phyloP scores from a whole-genome alignment of 2,888 invertebrate species.

The Clistopyga incitator region DNA sequence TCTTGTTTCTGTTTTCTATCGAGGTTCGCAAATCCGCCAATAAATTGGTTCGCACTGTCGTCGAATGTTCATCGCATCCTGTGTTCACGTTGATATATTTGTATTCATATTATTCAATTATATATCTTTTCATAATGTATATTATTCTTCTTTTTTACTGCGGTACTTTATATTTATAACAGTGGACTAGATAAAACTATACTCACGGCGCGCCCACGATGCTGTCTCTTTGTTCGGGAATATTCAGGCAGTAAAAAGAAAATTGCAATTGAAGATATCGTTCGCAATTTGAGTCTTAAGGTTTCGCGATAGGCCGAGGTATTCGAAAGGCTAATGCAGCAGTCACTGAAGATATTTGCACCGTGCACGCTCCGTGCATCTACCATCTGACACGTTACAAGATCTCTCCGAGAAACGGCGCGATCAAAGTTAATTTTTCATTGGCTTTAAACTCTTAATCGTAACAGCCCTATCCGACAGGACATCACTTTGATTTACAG shows the following conservation, averaged over 20 bases:
- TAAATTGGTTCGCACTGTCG: conserved; percentile 38
- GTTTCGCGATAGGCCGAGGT: conserved; percentile 47
- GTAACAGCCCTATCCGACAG: conserved; percentile 38
- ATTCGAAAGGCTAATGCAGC: conserved; percentile 42
- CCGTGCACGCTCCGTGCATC: conserved; percentile 56
- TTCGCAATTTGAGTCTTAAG: not conserved
- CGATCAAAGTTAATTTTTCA: conserved; percentile 27
- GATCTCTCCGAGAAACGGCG: conserved; percentile 45
- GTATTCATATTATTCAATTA: conserved; percentile 47
- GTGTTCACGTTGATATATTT: conserved; percentile 47
- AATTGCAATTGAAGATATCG: not conserved
- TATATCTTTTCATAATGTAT: conserved; percentile 49
- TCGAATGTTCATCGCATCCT: conserved; percentile 38
- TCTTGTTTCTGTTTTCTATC: conserved; percentile 50
- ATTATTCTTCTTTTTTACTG: conserved; percentile 51
- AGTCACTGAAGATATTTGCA: conserved; percentile 36
- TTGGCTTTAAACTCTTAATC: conserved; percentile 13
- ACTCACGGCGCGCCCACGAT: conserved; percentile 60
- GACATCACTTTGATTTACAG: conserved; percentile 69
- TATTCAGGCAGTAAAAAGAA: conserved; percentile 6
- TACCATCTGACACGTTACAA: conserved; percentile 42
- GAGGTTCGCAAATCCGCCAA: conserved; percentile 28
- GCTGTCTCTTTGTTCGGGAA: conserved; percentile 21
- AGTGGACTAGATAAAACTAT: conserved; percentile 46
- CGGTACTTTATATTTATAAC: conserved; percentile 32